phyloP scores from a whole-genome alignment of 1,140 invertebrate genomes.

The Dendrolimus kikuchii region DNA sequence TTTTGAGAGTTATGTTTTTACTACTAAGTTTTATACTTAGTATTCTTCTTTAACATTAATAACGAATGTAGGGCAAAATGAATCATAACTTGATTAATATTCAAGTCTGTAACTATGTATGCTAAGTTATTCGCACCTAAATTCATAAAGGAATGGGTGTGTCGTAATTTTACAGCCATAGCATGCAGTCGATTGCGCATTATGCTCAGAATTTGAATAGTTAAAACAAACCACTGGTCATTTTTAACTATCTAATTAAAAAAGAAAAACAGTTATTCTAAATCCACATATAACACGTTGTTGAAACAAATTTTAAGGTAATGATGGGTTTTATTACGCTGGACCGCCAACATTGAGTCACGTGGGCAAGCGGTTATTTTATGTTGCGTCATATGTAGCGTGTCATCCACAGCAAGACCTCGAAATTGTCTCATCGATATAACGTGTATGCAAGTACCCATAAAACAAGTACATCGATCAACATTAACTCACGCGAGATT shows the following conservation, averaged over 20 bases:
- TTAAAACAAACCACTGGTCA: no score
- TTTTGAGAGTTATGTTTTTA: no score
- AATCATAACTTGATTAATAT: slow-evolving; percentile 43
- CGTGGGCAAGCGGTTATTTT: slow-evolving; percentile 5
- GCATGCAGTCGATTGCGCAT: no score
- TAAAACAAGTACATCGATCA: slow-evolving; percentile 35
- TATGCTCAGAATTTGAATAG: no score
- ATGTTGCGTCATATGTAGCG: slow-evolving; percentile 8
- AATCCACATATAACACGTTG: no score
- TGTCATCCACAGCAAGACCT: slow-evolving; percentile 19
- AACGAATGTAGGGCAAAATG: slow-evolving; percentile 31
- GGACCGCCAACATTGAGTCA: slow-evolving; percentile 10
- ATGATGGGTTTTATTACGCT: slow-evolving; percentile 4
- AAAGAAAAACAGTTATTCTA: no score
- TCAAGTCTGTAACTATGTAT: slow-evolving; percentile 25
- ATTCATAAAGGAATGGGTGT: slow-evolving; percentile 14
- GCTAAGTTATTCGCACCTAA: slow-evolving; percentile 23
- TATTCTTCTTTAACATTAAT: slow-evolving; percentile 24
- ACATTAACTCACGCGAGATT: slow-evolving; percentile 28
- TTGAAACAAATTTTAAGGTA: no score
- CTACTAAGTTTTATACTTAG: neutral
- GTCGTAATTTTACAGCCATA: no score
- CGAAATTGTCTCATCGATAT: slow-evolving; percentile 13
- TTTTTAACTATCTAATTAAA: no score
- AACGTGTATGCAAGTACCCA: neutral